These are phyloP conservation scores for Gasterosteus nipponicus DNA, from an alignment of 2,113 vertebrate species.

Conservation along the genomic window DNA sequence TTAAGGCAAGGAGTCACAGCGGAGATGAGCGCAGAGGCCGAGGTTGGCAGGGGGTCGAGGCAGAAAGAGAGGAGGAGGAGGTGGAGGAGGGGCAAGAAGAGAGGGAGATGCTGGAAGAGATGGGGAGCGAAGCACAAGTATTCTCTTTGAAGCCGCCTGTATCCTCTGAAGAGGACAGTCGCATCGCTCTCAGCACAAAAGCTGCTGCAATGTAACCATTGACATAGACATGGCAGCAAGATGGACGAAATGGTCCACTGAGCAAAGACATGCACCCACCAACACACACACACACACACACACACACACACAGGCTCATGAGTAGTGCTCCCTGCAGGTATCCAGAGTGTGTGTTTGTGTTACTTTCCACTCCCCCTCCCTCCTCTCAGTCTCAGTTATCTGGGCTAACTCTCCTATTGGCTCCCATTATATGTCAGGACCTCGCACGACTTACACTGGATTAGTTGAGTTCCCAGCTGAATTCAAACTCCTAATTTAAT, in stretches of 20 bases:
- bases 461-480: constrained; percentile 61
- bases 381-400: constrained; percentile 48
- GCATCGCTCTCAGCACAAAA: constrained; percentile 63
- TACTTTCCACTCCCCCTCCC: constrained; percentile 33
- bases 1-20: neutral
- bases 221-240: constrained; percentile 27
- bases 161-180: constrained; percentile 61
- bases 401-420: constrained; percentile 56
- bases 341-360: constrained; percentile 39
- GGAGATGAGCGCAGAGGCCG: constrained; percentile 8
- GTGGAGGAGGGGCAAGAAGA: constrained; percentile 9
- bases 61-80: constrained; percentile 4
- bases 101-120: constrained; percentile 19
- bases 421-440: constrained; percentile 59
- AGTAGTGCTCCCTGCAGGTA: constrained; percentile 67
- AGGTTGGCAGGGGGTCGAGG: constrained; percentile 1
- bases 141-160: constrained; percentile 75
- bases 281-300: constrained; percentile 27
- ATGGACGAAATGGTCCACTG: constrained; percentile 41
- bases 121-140: constrained; percentile 34
- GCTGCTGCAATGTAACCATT: constrained; percentile 11
- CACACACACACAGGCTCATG: constrained; percentile 58
- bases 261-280: constrained; percentile 24
- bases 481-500: constrained; percentile 67
- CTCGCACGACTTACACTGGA: constrained; percentile 48